A percentile compares a stretch with the other conserved stretches of the same genome.
Conservation (phyloP, 2,888 invertebrate genomes). For the Sialis lutaria region DNA sequence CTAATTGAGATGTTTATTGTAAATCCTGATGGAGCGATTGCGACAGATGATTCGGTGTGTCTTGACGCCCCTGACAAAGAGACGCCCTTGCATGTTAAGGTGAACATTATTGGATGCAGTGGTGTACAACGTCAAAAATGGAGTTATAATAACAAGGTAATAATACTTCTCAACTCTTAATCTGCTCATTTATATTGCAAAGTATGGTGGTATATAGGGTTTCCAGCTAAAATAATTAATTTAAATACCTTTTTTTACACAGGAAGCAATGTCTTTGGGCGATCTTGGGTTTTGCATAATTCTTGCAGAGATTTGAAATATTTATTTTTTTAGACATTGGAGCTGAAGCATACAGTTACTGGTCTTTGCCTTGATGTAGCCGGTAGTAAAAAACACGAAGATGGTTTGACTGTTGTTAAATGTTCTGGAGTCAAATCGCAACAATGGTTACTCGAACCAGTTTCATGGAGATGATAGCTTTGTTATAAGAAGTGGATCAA, state of each 20-base stretch:
- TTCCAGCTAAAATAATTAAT: no score
- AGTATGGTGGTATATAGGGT: no score
- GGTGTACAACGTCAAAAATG: conserved; percentile 51
- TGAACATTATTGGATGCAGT: conserved; percentile 55
- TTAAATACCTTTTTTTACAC: no score
- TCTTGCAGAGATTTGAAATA: conserved; percentile 7
- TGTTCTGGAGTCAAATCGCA: conserved; percentile 41
- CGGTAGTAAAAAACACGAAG: conserved; percentile 23
- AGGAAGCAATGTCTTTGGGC: no score
- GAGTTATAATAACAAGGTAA: conserved; percentile 36
- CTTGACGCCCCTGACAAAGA: conserved; percentile 47
- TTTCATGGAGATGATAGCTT: conserved; percentile 40
- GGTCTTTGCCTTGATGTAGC: conserved; percentile 39
- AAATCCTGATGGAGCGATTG: conserved; percentile 49
- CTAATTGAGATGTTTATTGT: conserved; percentile 56
- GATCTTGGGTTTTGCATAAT: no score
- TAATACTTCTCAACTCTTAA: conserved; percentile 1
- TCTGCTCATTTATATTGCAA: no score
- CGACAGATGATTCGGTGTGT: conserved; percentile 80
- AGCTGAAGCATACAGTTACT: conserved; percentile 33
- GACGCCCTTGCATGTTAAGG: conserved; percentile 30
- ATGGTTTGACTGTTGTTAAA: conserved; percentile 36
- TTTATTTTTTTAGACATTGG: conserved; percentile 24
- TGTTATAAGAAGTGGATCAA: background rate
- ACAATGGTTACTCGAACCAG: conserved; percentile 48